Base-by-base conservation (phyloP, 2,888 invertebrate species). In the Frankliniella intonsa region DNA sequence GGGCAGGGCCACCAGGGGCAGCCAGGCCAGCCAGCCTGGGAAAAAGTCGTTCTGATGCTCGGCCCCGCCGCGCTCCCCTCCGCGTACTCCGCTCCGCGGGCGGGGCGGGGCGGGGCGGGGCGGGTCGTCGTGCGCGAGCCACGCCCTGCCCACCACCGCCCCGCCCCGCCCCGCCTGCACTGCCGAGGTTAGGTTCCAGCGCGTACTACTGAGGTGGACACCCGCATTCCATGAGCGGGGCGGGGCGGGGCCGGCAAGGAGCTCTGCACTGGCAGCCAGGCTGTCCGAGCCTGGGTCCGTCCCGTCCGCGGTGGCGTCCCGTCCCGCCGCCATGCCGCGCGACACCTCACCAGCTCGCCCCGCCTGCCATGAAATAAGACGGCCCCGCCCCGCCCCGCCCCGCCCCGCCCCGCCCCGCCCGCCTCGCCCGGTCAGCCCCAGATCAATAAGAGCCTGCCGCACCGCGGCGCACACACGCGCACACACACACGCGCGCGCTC, bases 61-160 rank as follows among this genome's bases (percentile, higher is more conserved):
- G n/a, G 62, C 19, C 14, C 12, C 62, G 62, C 19, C 14, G 62
- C 62, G 62, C 62, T 17, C 8, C 5, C 38, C 38, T 5, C 38
- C 5, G 38, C 38, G 38, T 5, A 38, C 38, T 38, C 38, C 38
- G 38, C 38, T 38, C 38, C 38, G 62, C 69, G 65, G 65, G 25
- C 25, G 25, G 69, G n/a, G 62, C 19, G 62, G 17, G 55, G 69
- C 69, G 69, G n/a, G 11, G 69, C 69, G 25, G 19, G 55, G 55
- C 55, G 55, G 19, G 5, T 14, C 55, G 55, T 19, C 5, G 17
- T 12, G 17, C 55, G 69, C 25, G 69, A 76, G 62, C 69, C 69
- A 76, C 69, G 69, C 69, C 69, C 69, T 76, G 69, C 62, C 62
- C n/a, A n/a, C 55, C 55, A 17, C 69, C 11, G 69, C 69, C 14